These are phyloP conservation scores for Pinna nobilis DNA, from an alignment of 1,140 invertebrate species.

Conservation along the genomic window DNA sequence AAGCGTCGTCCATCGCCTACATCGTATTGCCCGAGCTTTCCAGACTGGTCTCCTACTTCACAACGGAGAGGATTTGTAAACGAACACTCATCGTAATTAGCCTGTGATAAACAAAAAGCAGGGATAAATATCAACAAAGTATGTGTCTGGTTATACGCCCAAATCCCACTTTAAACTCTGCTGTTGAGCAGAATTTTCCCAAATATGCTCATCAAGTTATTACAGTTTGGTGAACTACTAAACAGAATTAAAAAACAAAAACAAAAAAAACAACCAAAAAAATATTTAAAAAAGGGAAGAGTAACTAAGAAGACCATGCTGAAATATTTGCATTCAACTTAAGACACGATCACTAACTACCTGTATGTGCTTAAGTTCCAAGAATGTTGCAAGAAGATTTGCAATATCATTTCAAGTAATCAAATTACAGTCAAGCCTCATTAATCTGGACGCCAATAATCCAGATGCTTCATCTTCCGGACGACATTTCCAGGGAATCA, in stretches of 20 bases:
- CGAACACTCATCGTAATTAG: constrained; percentile 87
- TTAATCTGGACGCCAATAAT: no score
- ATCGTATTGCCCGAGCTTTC: constrained; percentile 88
- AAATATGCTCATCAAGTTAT: background rate
- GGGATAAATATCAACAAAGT: background rate
- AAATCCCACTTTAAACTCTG: background rate
- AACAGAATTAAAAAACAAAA: background rate
- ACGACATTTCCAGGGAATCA: no score
- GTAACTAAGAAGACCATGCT: no score
- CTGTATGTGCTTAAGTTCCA: no score
- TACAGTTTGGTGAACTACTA: background rate
- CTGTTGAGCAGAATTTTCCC: background rate
- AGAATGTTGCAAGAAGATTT: no score
- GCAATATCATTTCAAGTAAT: no score
- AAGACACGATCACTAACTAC: no score
- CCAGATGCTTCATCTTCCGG: no score
- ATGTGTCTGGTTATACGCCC: background rate
- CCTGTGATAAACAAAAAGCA: constrained; percentile 35
- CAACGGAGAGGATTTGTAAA: constrained; percentile 91
- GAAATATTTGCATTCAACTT: no score
- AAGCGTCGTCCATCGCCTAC: constrained; percentile 86
- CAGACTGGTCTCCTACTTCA: constrained; percentile 93
- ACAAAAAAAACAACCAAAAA: background rate
- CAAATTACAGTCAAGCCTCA: no score
- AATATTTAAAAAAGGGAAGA: background rate